Evolutionary conservation across 2,113 vertebrate species (phyloP).

Genomic region (Dendrocopos noguchii): DNA sequence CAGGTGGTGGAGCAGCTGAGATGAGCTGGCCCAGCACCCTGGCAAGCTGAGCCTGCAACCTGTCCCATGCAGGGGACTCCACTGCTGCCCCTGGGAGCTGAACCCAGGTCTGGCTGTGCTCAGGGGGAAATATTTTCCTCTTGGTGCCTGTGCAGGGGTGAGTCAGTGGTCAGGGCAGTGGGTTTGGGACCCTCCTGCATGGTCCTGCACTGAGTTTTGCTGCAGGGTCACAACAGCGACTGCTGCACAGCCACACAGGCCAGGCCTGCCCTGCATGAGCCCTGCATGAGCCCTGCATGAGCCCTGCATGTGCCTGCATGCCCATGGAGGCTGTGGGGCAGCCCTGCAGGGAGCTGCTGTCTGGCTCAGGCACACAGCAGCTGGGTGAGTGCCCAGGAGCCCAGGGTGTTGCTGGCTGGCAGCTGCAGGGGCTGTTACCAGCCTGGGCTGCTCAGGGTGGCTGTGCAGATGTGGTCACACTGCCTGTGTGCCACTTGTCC

Average conservation of each 20-base stretch:
- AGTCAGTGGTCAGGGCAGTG: neutral
- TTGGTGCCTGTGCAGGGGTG: neutral
- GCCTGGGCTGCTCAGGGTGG: neutral
- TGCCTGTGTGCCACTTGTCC: neutral
- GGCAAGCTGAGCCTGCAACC: too few species aligned
- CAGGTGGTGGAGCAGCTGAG: too few species aligned
- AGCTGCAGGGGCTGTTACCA: constrained; percentile 12
- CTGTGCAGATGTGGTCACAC: neutral
- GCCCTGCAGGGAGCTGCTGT: neutral
- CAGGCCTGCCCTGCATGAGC: neutral
- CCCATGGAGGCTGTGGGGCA: neutral
- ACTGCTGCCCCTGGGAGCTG: too few species aligned
- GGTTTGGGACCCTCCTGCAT: neutral
- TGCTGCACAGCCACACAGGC: neutral
- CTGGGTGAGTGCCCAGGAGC: neutral
- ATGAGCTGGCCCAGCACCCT: too few species aligned
- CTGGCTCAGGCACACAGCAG: neutral
- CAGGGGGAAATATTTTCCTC: neutral
- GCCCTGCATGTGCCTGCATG: neutral
- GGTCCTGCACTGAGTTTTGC: neutral
- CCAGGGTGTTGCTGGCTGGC: constrained; percentile 32
- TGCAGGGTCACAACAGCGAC: neutral
- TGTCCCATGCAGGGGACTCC: too few species aligned
- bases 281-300: neutral
- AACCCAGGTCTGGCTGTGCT: too few species aligned